A percentile compares a stretch with the other conserved stretches of the same genome.
Conservation (phyloP, 2,113 vertebrate genomes). For the Chiloscyllium plagiosum region DNA sequence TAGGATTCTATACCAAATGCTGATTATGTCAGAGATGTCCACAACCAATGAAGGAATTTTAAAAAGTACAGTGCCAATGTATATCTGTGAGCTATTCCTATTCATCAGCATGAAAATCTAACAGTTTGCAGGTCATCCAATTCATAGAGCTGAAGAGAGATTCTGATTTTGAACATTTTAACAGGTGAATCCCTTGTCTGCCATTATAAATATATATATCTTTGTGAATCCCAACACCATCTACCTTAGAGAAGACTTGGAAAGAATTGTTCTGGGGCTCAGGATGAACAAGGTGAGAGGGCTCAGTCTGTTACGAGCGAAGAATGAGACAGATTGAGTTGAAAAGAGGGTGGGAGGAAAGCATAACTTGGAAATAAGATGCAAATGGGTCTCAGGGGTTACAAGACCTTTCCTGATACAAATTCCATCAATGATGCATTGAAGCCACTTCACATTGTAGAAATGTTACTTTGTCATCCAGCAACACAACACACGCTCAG, state of each 20-base stretch:
- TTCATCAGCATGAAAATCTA: not conserved
- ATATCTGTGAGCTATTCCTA: not conserved
- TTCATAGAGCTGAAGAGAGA: not conserved
- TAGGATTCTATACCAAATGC: no score
- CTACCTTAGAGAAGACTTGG: no score
- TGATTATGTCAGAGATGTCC: no score
- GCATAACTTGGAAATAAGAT: not conserved
- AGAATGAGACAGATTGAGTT: not conserved
- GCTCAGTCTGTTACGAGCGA: no score
- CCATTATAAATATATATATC: not conserved
- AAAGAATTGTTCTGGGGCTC: not conserved
- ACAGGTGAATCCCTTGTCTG: not conserved
- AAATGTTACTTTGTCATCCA: slow-evolving; percentile 14
- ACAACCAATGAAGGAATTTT: no score
- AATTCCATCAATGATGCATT: not conserved
- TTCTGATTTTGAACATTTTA: not conserved
- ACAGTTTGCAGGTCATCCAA: not conserved
- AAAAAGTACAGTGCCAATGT: not conserved
- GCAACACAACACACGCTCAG: not conserved
- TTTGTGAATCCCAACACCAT: not conserved
- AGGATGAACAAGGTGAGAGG: not conserved
- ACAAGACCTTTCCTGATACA: not conserved
- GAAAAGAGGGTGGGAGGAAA: not conserved
- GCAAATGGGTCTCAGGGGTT: not conserved
- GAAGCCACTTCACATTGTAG: not conserved